Evolutionary conservation across 2,888 invertebrate species (phyloP), one percentile per base, ranked within the genome.

Genomic region (Athripsodes cinereus): DNA sequence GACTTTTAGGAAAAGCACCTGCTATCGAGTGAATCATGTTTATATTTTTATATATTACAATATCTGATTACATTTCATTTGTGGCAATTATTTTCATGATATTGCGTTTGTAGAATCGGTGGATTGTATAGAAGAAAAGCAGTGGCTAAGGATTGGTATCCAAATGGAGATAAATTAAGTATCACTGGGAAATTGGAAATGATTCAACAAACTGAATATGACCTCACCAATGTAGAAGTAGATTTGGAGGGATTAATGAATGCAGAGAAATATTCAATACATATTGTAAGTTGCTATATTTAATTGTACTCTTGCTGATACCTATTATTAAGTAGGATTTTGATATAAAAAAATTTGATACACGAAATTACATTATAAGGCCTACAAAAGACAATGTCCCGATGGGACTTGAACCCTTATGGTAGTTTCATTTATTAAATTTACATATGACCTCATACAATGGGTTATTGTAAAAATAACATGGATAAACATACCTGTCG

Each of bases 91-190:
- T 52, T 26, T 26, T 26, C 5, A 26, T 26, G 46, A 51, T 51
- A n/a, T 26, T 22, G n/a, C n/a, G 31, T 50, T 64, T 73, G 8
- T 68, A 92, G 92, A 57, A 84, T 93, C 63, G 81, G 80, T 54
- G 86, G 88, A 0, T 79, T 88, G 6, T 86, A 86, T 67, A 81
- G 89, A 6, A 82, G 90, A 58, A 93, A 93, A 73, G 92, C 88
- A 0, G 92, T 94, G 1, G 88, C 86, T 0, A 86, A 85, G 66
- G 90, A 92, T 67, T 94, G 94, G 94, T 91, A 90, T 72, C 87
- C 90, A 3, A 92, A 92, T 72, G 90, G 89, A 0, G 81, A 82
- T 59, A 72, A 75, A 0, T 72, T 85, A 35, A 72, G 80, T 0
- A 76, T 90, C 19, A 82, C 79, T 67, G 93, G 93, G 10, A 86